Conservation (phyloP, 2,888 invertebrate species). For the Drosophila maculinotata region DNA sequence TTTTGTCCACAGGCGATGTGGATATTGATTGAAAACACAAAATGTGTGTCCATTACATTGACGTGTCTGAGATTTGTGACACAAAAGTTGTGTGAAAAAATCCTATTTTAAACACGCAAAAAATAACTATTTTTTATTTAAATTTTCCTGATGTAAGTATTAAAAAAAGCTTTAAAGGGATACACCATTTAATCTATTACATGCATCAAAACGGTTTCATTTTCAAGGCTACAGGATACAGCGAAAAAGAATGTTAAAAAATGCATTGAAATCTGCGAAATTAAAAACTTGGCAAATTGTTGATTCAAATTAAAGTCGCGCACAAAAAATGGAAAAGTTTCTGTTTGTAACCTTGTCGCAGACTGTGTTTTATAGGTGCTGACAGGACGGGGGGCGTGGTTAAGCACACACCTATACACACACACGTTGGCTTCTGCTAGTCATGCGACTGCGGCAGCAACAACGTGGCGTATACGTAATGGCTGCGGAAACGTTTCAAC, state of each 20-base stretch:
- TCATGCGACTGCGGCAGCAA: constrained; percentile 35
- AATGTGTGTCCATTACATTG: not conserved
- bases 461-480: constrained; percentile 73
- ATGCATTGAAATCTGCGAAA: constrained; percentile 18
- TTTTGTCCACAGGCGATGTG: not conserved
- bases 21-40: not conserved
- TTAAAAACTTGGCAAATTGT: constrained; percentile 62
- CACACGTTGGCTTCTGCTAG: constrained; percentile 40
- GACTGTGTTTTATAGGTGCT: constrained; percentile 23
- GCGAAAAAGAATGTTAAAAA: constrained; percentile 10
- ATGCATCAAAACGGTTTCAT: not conserved
- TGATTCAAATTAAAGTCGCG: constrained; percentile 63
- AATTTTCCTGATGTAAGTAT: no score
- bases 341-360: constrained; percentile 48
- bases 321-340: constrained; percentile 33
- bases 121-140: no score
- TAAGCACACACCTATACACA: constrained; percentile 10
- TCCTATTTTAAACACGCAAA: no score
- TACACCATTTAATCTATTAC: no score
- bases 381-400: not conserved
- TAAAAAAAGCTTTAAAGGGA: no score
- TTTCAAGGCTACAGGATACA: not conserved
- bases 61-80: no score
- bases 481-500: constrained; percentile 50
- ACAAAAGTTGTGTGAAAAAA: no score